Base-by-base conservation (phyloP, 1,140 invertebrate genomes). In the Acromyrmex heyeri region DNA sequence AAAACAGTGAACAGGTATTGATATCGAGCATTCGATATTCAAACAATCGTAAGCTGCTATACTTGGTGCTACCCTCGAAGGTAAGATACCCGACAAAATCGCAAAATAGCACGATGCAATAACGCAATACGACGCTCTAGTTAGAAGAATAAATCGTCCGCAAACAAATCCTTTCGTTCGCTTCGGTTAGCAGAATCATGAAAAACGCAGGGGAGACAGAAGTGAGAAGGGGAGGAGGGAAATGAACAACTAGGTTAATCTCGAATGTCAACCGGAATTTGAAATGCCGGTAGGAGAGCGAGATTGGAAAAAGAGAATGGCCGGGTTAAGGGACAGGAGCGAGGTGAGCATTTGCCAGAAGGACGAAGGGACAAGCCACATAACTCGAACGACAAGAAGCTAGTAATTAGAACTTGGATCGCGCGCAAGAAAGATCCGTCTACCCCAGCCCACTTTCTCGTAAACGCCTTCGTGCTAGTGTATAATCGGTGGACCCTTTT, bases 221-320 rank as follows among this genome's bases (percentile, higher is more conserved):
- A 92, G 92, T 90, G 93, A 94, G 34, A 18, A n/a, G 79, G 55
- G 86, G 91, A 16, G 85, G 38, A 85, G 88, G 89, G 90, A 93
- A 93, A 93, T 91, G 93, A 94, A 92, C 93, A 94, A 93, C 93
- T 92, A 83, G 91, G 93, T 93, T 94, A 94, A 94, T 93, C 92
- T 88, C 88, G 89, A 94, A 93, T 85, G 92, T 92, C 92, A 93
- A 93, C 90, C 88, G 82, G 86, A 87, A 91, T 87, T 88, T 85
- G 55, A 61, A 18, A 57, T 55, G 57, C 55, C 34, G 48, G 53
- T 44, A 61, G 69, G 57, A 69, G 21, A 34, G 44, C n/a, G 64
- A 78, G 76, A 83, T 50, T 76, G 81, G 81, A 53, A 50, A 78
- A 75, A 48, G 55, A 21, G 21, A 38, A 50, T 62, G 30, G 14